These are phyloP conservation scores for Sarcophaga caerulescens DNA, from an alignment of 2,888 invertebrate species.

Conservation along the genomic window DNA sequence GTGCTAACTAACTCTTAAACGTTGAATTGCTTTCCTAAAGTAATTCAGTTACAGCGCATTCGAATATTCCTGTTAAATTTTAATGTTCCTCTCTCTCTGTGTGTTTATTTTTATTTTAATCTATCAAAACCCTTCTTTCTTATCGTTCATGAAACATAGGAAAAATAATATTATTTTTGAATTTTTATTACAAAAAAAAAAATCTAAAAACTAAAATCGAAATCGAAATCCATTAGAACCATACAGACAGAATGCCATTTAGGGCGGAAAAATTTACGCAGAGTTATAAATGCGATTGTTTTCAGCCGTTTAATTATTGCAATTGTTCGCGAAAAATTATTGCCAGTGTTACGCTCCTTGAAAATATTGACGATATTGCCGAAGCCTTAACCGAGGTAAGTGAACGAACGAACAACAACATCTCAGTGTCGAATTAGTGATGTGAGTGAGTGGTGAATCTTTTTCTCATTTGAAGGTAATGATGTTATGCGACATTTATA, in stretches of 20 bases:
- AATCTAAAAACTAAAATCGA: not conserved
- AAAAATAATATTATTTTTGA: not conserved
- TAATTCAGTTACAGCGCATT: too few relatives aligned
- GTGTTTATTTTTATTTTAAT: too few relatives aligned
- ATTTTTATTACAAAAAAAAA: not conserved
- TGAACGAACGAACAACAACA: not conserved
- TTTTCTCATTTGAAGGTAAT: constrained; percentile 40
- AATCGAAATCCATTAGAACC: not conserved
- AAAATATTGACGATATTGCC: constrained; percentile 58
- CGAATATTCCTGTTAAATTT: too few relatives aligned
- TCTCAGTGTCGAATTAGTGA: too few relatives aligned
- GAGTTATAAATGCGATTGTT: constrained; percentile 68
- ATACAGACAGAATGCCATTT: constrained; percentile 18
- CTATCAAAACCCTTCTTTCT: not conserved
- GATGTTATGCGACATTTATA: constrained; percentile 74
- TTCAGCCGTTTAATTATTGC: constrained; percentile 62
- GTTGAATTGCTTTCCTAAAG: too few relatives aligned
- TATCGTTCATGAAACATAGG: not conserved
- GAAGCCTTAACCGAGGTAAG: constrained; percentile 50
- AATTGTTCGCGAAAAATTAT: constrained; percentile 58
- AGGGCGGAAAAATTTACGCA: constrained; percentile 55
- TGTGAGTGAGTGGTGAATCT: too few relatives aligned
- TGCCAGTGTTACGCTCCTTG: constrained; percentile 42
- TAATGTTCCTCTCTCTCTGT: too few relatives aligned
- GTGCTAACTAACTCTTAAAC: too few relatives aligned